phyloP scores from a whole-genome alignment of 2,888 invertebrate genomes.

The Drosophila rubida region DNA sequence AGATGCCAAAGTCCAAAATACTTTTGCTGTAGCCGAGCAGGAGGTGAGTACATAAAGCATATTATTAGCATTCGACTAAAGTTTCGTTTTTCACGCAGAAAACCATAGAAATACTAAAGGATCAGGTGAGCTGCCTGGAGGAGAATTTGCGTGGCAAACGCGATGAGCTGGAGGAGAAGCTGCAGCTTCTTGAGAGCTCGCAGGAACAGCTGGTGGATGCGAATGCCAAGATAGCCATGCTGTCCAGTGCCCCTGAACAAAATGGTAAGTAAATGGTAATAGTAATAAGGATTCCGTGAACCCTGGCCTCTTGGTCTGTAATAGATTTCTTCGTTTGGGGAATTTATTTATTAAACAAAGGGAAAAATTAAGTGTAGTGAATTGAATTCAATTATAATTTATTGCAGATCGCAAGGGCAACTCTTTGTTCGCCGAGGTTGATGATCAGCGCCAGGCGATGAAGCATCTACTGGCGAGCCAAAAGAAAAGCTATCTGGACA shows the following conservation, averaged over 20 bases:
- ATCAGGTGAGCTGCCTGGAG: conserved; percentile 81
- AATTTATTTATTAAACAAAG: no score
- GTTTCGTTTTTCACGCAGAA: conserved; percentile 57
- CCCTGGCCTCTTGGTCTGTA: no score
- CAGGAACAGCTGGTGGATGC: conserved; percentile 83
- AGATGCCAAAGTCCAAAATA: conserved; percentile 68
- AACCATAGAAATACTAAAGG: conserved; percentile 81
- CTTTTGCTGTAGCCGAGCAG: conserved; percentile 77
- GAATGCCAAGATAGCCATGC: conserved; percentile 79
- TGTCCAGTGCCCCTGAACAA: conserved; percentile 75
- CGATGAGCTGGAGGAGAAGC: conserved; percentile 82
- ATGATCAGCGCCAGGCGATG: conserved; percentile 88
- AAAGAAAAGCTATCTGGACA: conserved; percentile 87
- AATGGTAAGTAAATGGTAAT: conserved; percentile 61
- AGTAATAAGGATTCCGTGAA: background rate
- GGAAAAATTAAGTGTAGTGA: no score
- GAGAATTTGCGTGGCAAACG: conserved; percentile 83
- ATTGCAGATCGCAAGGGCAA: conserved; percentile 87
- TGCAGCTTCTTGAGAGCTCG: conserved; percentile 80
- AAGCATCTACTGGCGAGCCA: conserved; percentile 87
- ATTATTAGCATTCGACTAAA: background rate
- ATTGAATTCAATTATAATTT: background rate
- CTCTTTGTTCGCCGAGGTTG: conserved; percentile 88
- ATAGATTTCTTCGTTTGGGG: no score
- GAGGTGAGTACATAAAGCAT: conserved; percentile 65